Evolutionary conservation across 1,140 invertebrate genomes (phyloP).

Genomic region (Zaprionus inermis): DNA sequence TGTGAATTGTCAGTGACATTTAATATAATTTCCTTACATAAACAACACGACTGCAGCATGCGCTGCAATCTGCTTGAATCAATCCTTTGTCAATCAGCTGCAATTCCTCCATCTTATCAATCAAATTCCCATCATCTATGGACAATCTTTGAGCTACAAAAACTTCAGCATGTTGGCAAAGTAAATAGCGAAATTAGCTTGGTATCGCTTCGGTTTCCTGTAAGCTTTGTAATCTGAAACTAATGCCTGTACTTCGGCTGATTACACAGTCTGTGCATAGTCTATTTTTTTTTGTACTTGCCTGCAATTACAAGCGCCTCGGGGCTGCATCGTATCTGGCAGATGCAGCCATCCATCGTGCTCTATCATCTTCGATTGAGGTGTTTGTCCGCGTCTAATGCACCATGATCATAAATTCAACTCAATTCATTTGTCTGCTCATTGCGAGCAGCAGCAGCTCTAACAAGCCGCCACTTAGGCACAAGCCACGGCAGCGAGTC

Average conservation of each 20-base stretch:
- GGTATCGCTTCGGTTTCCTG: background rate
- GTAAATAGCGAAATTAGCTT: background rate
- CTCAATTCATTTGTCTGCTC: constrained; percentile 45
- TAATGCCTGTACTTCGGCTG: background rate
- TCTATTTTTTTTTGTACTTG: background rate
- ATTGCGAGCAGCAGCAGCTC: constrained; percentile 36
- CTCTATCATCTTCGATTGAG: constrained; percentile 13
- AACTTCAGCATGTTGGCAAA: background rate
- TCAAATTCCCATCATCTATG: no score
- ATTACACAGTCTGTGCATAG: background rate
- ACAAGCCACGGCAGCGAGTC: constrained; percentile 26
- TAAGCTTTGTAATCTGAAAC: background rate
- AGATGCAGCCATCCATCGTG: background rate
- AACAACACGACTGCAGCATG: background rate
- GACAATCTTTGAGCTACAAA: no score
- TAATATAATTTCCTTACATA: background rate
- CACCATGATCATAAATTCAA: constrained; percentile 48
- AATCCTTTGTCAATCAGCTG: no score
- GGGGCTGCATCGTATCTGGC: background rate
- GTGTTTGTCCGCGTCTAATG: constrained; percentile 33
- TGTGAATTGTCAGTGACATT: background rate
- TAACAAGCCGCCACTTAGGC: constrained; percentile 49
- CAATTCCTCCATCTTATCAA: no score
- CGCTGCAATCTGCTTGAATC: no score
- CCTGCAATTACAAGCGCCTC: background rate